These are phyloP conservation scores for Cliona cf. orientalis DNA, from an alignment of 37 sponge, comb jelly and placozoan species.

Conservation along the genomic window DNA sequence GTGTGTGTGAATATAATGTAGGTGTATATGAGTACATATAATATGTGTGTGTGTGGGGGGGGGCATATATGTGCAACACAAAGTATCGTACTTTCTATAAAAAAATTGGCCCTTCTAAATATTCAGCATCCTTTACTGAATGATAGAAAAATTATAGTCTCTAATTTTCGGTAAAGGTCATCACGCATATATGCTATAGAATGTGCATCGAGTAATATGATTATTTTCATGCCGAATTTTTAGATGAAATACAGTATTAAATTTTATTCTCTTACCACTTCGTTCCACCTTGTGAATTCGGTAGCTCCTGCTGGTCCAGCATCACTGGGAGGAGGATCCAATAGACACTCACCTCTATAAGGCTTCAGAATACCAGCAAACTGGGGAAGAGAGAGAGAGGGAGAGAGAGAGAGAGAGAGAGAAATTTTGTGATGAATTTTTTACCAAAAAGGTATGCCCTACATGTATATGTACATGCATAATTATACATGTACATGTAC, in stretches of 20 bases:
- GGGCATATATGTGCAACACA: too few relatives aligned
- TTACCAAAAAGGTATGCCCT: neutral
- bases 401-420: neutral
- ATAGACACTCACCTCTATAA: conserved; percentile 44
- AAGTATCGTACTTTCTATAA: too few relatives aligned
- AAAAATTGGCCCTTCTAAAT: neutral
- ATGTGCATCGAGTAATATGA: neutral
- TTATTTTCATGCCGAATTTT: neutral
- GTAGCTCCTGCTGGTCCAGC: neutral
- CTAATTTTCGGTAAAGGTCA: too few relatives aligned
- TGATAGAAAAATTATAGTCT: neutral
- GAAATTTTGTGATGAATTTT: neutral
- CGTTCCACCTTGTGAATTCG: neutral
- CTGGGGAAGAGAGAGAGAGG: neutral
- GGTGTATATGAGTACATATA: neutral
- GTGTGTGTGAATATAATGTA: neutral
- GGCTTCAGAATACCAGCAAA: conserved; percentile 45
- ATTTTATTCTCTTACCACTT: conserved; percentile 11
- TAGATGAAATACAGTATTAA: neutral
- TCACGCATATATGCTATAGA: too few relatives aligned
- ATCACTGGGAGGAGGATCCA: neutral
- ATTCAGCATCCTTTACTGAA: neutral
- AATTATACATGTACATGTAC: neutral
- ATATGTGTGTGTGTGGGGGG: too few relatives aligned
- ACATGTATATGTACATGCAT: neutral